Evolutionary conservation across 2,113 vertebrate species (phyloP), one percentile per base, ranked within the genome.

Genomic region (Heterotis niloticus): DNA sequence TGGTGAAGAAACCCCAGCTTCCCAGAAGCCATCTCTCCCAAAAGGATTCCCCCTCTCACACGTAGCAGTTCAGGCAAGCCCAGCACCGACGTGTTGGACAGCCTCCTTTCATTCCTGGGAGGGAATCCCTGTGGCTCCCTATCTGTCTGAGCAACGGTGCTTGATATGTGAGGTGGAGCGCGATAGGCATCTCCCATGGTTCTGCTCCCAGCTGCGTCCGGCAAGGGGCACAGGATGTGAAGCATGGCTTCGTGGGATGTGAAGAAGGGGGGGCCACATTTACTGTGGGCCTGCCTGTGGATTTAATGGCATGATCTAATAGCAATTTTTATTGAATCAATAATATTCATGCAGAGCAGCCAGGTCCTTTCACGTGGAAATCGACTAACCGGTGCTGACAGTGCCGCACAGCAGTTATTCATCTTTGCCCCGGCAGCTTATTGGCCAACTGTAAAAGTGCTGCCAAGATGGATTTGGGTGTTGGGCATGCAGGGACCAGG

Each of bases 291-390:
- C 83, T 75, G 65, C 80, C 62, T 44, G 52, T 7, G 91, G 92
- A 94, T 95, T 93, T 90, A 91, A 96, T 94, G 93, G 94, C 92
- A 88, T 92, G 91, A 94, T 95, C 93, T 96, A 98, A 96, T 96
- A 94, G 94, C 94, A 94, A 96, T 96, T 96, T 95, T 98, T 96
- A 95, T 94, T 94, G 95, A 95, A 97, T 96, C 95, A 96, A 98
- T 96, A 96, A 96, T 97, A 96, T 96, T 94, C 93, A 95, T 96
- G 95, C 94, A 95, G 94, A 95, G 95, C 93, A 95, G 94, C 95
- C 94, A 94, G 94, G 89, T 91, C 91, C 91, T 91, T 94, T 93
- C 92, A 91, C 78, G 91, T 88, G 92, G 93, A 96, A 87, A 98
- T 96, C 92, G 96, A 97, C 96, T 96, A 95, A 94, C 93, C 93